Base-by-base conservation (phyloP, 37 sponge, comb jelly and placozoan species). In the Aphrocallistes beatrix region DNA sequence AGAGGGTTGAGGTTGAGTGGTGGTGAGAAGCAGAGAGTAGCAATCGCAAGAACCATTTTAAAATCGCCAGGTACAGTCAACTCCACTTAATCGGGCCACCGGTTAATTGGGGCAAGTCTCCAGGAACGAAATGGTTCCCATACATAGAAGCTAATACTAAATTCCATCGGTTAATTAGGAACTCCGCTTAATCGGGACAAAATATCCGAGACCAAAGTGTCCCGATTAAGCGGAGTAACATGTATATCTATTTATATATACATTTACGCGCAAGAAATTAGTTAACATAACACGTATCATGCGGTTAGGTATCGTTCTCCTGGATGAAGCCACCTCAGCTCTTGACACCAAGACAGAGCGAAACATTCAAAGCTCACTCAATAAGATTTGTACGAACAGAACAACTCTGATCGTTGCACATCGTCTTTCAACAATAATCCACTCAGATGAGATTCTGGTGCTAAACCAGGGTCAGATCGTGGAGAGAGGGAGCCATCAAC, bases 301-400 rank as follows among this genome's bases (percentile, higher is more conserved):
- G n/a, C 13, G 45, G 10, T 42, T 42, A 42, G 45, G 91, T 0
- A 82, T 98, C 21, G 91, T 98, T 32, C 88, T 98, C 9, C 87
- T 98, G 38, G 99, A 98, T 51, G 99, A 95, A 75, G 99, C 99
- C 17, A 98, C 99, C 13, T 98, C 99, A 28, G 99, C 99, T 16
- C 90, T 98, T 39, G 99, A 98, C 85, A 98, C 99, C 0, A 83
- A 90, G 49, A 98, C 99, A 37, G 99, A 98, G 82, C 37, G 99
- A 16, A 87, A 93, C 92, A 98, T 98, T 13, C 99, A 98, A 87
- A 39, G 87, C 30, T 90, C 94, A 0, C 88, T 98, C 51, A 86
- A 87, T 84, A 75, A 89, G 38, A 96, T 95, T 37, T 98, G 99
- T 48, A 39, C 85, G 82, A 92, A 91, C 0, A 85, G 92, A 42